Evolutionary conservation across 2,113 vertebrate species (phyloP), one percentile per base, ranked within the genome.

Genomic region (Chaenogobius annularis): DNA sequence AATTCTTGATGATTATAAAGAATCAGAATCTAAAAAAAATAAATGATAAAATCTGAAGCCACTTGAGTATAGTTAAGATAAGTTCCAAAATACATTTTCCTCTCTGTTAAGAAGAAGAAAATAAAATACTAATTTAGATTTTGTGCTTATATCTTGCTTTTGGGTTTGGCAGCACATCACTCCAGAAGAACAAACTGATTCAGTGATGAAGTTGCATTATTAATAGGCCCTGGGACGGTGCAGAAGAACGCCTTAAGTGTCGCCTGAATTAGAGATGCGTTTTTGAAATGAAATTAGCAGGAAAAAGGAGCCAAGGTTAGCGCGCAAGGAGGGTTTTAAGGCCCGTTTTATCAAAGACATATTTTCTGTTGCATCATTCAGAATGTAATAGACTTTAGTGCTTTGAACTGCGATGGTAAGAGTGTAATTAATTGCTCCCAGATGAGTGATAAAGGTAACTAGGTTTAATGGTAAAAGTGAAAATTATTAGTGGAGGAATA

Each of bases 371-470:
- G 26, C 59, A 14, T 62, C 59, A 62, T 19, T 62, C 59, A 10
- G 31, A 62, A 37, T 19, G 59, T 62, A 62, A 62, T 62, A 19
- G 59, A 62, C 59, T 58, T 26, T 20, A 20, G 26, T 17, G 58
- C 58, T 61, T 61, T 62, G 59, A 62, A 62, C 59, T 62, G 26
- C 7, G 2, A 37, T 40, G 59, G 26, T 62, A 62, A 54, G 31
- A 58, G 59, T 62, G 59, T 62, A 37, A 62, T 62, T 62, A 62
- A 62, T 37, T n/a, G 31, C 59, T 62, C 59, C 59, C 59, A 40
- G 31, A 37, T 31, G 59, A 37, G 15, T 62, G 31, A 62, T 62
- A 37, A 37, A 31, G 15, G 31, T 62, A 37, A 62, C 59, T 9
- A 26, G 58, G 13, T 31, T 61, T 61, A 62, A 62, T 8, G 37